These are phyloP conservation scores for Pipa parva DNA, from an alignment of 2,113 vertebrate genomes.

Conservation along the genomic window DNA sequence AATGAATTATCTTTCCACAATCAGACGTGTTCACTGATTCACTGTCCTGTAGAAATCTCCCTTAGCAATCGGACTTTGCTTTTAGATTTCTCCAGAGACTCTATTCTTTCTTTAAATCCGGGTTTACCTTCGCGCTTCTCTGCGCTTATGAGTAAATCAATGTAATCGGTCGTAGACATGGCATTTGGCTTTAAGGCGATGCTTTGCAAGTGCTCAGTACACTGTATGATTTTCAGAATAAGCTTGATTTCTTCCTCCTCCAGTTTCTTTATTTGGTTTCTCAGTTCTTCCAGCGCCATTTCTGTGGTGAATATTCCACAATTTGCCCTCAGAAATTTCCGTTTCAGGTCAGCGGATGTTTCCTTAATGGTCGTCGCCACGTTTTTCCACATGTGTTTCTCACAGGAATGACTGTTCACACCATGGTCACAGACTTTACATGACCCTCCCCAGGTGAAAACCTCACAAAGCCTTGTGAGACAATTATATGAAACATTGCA, in stretches of 20 bases:
- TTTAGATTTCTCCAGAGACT: neutral
- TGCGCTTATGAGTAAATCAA: slow-evolving; percentile 42
- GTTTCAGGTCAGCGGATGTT: neutral
- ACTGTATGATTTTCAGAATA: neutral
- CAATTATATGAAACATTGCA: rapidly evolving
- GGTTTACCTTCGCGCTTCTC: slow-evolving; percentile 13
- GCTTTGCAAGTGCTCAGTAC: slow-evolving; percentile 44
- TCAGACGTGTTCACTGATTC: too few relatives aligned
- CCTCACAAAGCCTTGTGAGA: neutral
- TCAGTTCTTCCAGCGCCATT: neutral
- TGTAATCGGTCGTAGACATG: slow-evolving; percentile 45
- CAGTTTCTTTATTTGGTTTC: neutral
- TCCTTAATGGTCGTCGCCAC: neutral
- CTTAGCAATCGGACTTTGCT: too few relatives aligned
- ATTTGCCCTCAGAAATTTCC: neutral
- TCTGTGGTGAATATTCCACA: neutral
- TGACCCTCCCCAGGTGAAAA: neutral
- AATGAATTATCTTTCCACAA: too few relatives aligned
- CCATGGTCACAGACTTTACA: rapidly evolving
- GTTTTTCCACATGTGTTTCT: slow-evolving; percentile 27
- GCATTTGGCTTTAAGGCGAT: slow-evolving; percentile 47
- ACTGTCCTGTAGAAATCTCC: too few relatives aligned
- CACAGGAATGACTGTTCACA: rapidly evolving
- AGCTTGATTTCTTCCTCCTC: rapidly evolving
- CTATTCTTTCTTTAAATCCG: neutral